These are phyloP conservation scores for Sesamia inferens DNA, from an alignment of 2,888 invertebrate genomes.

Conservation along the genomic window DNA sequence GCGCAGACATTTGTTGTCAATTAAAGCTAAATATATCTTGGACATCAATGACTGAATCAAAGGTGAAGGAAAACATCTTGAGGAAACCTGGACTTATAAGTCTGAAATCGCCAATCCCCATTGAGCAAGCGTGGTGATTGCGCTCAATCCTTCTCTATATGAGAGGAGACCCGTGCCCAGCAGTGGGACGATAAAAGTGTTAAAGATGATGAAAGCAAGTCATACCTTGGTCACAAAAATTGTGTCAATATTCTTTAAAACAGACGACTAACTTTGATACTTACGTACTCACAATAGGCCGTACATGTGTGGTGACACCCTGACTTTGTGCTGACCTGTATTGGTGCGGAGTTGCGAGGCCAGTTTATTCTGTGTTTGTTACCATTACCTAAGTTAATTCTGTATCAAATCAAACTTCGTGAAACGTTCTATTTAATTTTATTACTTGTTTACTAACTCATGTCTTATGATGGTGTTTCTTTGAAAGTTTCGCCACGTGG, in stretches of 20 bases:
- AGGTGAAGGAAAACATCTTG: no score
- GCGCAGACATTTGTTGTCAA: background rate
- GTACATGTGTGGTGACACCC: background rate
- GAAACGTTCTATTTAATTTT: background rate
- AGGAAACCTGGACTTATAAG: no score
- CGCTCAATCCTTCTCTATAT: no score
- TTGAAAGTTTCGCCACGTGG: constrained; percentile 30
- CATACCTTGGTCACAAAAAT: no score
- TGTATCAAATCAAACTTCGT: background rate
- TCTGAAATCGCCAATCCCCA: no score
- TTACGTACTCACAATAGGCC: background rate
- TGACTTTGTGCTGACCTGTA: background rate
- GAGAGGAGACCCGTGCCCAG: no score
- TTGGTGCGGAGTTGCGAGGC: background rate
- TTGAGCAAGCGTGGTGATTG: no score
- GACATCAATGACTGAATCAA: no score
- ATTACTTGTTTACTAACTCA: background rate
- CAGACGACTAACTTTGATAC: background rate
- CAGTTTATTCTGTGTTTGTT: background rate
- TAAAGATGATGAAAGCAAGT: no score
- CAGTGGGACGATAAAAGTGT: no score
- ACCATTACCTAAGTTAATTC: background rate
- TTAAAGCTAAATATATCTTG: no score
- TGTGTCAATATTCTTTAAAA: background rate
- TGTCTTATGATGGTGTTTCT: background rate